A percentile compares a stretch with the other conserved stretches of the same genome.
Evolutionary conservation across 2,797 vertebrate genomes (phyloP).

Genomic region (Aeoliscus strigatus): DNA sequence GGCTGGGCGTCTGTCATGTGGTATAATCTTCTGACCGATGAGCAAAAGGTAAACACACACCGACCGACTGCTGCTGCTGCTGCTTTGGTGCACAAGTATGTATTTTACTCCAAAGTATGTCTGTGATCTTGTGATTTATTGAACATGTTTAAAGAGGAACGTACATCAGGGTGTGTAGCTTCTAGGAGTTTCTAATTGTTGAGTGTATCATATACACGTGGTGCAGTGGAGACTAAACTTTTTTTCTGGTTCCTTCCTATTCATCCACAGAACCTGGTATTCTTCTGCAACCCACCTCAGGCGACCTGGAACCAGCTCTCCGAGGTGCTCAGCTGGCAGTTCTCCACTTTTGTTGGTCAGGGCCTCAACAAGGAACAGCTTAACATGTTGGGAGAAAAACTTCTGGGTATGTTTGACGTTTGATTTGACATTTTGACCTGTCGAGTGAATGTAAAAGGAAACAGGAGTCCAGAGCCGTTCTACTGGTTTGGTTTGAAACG

Average conservation of each 20-base stretch:
- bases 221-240: too few species aligned
- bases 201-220: too few species aligned
- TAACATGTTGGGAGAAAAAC: slow-evolving; percentile 91
- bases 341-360: slow-evolving; percentile 87
- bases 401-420: slow-evolving; percentile 75
- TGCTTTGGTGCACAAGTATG: too few species aligned
- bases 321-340: slow-evolving; percentile 97
- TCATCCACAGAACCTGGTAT: slow-evolving; percentile 82
- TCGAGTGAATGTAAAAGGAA: neutral
- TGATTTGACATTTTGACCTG: neutral
- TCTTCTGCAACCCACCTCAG: slow-evolving; percentile 87
- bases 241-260: neutral
- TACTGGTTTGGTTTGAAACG: too few species aligned
- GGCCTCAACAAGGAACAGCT: slow-evolving; percentile 94
- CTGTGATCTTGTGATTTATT: too few species aligned
- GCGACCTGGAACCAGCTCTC: slow-evolving; percentile 87
- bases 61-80: too few species aligned
- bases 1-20: slow-evolving; percentile 97
- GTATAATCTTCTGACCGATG: slow-evolving; percentile 95
- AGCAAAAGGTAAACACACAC: slow-evolving; percentile 82
- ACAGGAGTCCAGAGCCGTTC: neutral
- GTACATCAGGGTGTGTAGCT: too few species aligned
- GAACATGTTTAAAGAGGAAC: too few species aligned
- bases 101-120: too few species aligned
- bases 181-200: too few species aligned